Base-by-base conservation (phyloP, 2,888 invertebrate genomes). In the Pristionchus japonicus region DNA sequence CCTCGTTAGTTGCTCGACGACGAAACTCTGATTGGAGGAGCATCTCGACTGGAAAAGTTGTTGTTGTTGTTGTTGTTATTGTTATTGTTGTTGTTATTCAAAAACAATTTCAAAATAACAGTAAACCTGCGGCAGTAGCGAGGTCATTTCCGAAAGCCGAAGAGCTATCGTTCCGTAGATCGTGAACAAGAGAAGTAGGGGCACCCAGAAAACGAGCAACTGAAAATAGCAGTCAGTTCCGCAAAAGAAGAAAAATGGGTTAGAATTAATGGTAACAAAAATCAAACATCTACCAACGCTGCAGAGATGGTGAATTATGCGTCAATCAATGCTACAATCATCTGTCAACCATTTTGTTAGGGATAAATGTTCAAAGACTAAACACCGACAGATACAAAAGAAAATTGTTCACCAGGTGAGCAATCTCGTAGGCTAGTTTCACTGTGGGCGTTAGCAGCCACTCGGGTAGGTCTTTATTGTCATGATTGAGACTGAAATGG, bases 151-250 rank as follows among this genome's bases (percentile, higher is more conserved):
- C 88, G 92, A 90, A n/a, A 94, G 89, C 47, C 90, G 89, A 17
- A 91, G 90, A 23, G 93, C 93, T 57, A 94, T 94, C 57, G 92
- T 89, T 1, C 90, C 90, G 86, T 94, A 94, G 64, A 90, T 89
- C 9, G 91, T 86, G 13, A 93, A 89, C 43, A 94, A 89, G 11
- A 93, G 89, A 27, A 92, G 64, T 27, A 94, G 89, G 27, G 94
- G 94, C 6, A 93, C 93, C 91, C 93, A 94, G 90, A 94, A 94
- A 7, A 94, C 94, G 43, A 93, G 89, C 57, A 93, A 84, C 92
- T 93, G 89, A 89, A 91, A n/a, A n/a, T n/a, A n/a, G n/a, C n/a
- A n/a, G n/a, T n/a, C n/a, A n/a, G n/a, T n/a, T n/a, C n/a, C n/a
- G n/a, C n/a, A n/a, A n/a, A n/a, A 89, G 34, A 11, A 43, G 11